Evolutionary conservation across 2,797 vertebrate species (phyloP).

Genomic region (Phataginus tricuspis): DNA sequence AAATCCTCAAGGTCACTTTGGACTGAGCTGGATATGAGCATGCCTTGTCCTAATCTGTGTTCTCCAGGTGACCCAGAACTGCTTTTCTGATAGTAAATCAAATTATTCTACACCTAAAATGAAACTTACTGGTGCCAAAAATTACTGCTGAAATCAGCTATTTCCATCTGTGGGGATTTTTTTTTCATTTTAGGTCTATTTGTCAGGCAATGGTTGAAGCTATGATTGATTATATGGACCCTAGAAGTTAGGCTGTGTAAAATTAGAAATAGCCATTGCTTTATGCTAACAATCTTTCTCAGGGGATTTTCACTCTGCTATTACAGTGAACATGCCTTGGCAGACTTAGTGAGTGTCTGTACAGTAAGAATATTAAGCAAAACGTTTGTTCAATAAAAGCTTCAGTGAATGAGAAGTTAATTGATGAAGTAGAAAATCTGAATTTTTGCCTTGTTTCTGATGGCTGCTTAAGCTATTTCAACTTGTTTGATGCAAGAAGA

Average conservation of each 20-base stretch:
- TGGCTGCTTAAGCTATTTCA: neutral
- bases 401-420: slow-evolving; percentile 5
- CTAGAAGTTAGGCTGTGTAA: neutral
- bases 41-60: neutral
- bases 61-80: neutral
- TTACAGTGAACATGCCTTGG: neutral
- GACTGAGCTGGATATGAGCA: neutral
- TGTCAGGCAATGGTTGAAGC: slow-evolving; percentile 31
- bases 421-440: neutral
- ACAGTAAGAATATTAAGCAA: neutral
- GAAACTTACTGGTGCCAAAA: neutral
- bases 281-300: neutral
- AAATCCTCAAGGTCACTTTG: neutral
- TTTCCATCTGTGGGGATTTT: neutral
- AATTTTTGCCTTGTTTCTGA: neutral
- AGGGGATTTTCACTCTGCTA: neutral
- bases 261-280: slow-evolving; percentile 28
- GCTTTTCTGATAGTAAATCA: neutral
- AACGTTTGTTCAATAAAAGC: neutral
- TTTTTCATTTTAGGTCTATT: neutral
- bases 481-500: neutral
- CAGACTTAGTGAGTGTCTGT: neutral
- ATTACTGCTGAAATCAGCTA: neutral
- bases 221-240: neutral
- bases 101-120: neutral